Percentiles rank a stretch among this genome's conserved stretches.
phyloP scores from a whole-genome alignment of 2,888 invertebrate species.

The Cinara cedri region DNA sequence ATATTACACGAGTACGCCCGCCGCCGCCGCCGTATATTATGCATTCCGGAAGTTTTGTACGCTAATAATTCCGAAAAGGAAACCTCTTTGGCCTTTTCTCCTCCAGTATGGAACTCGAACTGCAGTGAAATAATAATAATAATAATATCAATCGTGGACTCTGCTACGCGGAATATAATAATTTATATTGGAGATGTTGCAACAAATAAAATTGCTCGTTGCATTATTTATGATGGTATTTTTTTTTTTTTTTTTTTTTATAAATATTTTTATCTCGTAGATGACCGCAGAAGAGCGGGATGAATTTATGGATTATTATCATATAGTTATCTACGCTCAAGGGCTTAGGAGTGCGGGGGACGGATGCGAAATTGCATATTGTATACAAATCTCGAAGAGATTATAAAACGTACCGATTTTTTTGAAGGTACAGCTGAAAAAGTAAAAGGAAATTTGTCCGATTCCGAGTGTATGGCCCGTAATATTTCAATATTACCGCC shows the following conservation, averaged over 20 bases:
- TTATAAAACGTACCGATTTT: no score
- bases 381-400: no score
- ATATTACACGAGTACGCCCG: conserved; percentile 40
- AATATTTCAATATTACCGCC: no score
- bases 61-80: conserved; percentile 51
- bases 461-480: no score
- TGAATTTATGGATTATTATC: no score
- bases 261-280: no score
- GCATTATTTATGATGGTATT: neutral
- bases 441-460: no score
- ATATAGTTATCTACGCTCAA: no score
- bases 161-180: neutral
- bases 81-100: conserved; percentile 28
- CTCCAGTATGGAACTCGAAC: neutral
- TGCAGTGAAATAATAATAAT: conserved; percentile 36
- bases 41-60: conserved; percentile 52
- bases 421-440: no score
- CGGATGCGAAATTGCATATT: no score
- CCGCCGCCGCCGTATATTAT: conserved; percentile 30
- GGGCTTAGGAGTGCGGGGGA: no score
- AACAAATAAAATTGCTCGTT: neutral
- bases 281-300: no score
- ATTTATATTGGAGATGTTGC: neutral
- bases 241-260: neutral
- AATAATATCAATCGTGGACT: conserved; percentile 18